phyloP scores from a whole-genome alignment of 2,113 vertebrate genomes.

The Coregonus clupeaformis region DNA sequence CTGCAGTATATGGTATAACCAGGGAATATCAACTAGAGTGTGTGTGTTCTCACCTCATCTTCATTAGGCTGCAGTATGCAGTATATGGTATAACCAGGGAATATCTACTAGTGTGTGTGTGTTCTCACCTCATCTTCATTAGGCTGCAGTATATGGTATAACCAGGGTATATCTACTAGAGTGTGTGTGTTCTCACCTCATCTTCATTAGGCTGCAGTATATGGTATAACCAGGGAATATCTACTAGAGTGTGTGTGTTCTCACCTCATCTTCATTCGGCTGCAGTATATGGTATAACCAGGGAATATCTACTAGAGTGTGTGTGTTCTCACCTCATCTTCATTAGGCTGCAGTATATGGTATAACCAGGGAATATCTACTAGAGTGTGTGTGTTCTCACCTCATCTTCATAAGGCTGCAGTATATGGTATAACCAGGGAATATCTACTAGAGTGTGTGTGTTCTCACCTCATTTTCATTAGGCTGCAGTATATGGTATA shows the following conservation, averaged over 20 bases:
- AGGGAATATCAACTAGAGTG: constrained; percentile 87
- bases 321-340: constrained; percentile 84
- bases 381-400: constrained; percentile 75
- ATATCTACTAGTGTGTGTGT: constrained; percentile 80
- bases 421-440: constrained; percentile 91
- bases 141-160: constrained; percentile 90
- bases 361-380: constrained; percentile 94
- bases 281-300: constrained; percentile 95
- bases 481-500: constrained; percentile 90
- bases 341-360: constrained; percentile 89
- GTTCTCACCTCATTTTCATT: constrained; percentile 90
- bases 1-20: constrained; percentile 93
- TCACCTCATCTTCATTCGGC: constrained; percentile 94
- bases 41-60: constrained; percentile 81
- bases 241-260: constrained; percentile 71
- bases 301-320: constrained; percentile 84
- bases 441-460: constrained; percentile 81
- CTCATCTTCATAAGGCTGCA: constrained; percentile 93
- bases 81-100: constrained; percentile 91
- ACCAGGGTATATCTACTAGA: constrained; percentile 91
- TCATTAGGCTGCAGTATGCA: constrained; percentile 93
- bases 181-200: constrained; percentile 78
- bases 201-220: constrained; percentile 92
- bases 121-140: constrained; percentile 90
- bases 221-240: constrained; percentile 93